phyloP scores from a whole-genome alignment of 2,113 vertebrate genomes.

The Platysternon megacephalum region DNA sequence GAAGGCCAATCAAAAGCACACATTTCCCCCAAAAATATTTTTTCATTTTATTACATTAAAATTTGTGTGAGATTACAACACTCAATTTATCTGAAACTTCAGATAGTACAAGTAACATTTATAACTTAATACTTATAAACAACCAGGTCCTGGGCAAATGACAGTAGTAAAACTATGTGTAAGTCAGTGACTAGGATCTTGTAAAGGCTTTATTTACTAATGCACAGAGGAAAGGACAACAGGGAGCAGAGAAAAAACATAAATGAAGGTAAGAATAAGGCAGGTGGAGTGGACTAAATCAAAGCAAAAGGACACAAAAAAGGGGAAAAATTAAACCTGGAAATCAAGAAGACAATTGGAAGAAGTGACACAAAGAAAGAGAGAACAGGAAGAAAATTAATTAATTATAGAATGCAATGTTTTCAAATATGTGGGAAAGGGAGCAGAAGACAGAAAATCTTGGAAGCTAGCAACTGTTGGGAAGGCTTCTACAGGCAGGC shows the following conservation, averaged over 20 bases:
- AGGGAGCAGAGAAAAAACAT: neutral
- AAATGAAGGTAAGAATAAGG: neutral
- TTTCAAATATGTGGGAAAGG: neutral
- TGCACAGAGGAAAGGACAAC: neutral
- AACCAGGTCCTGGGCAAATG: neutral
- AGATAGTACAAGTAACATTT: neutral
- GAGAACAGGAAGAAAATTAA: neutral
- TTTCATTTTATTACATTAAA: neutral
- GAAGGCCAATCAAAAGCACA: neutral
- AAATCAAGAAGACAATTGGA: rapidly evolving
- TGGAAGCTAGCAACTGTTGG: neutral
- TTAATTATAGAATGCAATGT: neutral
- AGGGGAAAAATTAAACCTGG: neutral
- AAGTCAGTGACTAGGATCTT: neutral
- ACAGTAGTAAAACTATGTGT: neutral
- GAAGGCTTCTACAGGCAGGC: neutral
- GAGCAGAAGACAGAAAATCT: neutral
- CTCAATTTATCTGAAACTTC: neutral
- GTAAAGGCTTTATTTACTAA: neutral
- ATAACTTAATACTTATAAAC: neutral
- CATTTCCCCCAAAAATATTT: neutral
- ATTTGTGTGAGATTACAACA: neutral
- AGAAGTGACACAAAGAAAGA: neutral
- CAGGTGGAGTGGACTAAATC: neutral
- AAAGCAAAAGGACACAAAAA: neutral